Base-by-base conservation (phyloP, 2,888 invertebrate species). In the Sarcophaga caerulescens region DNA sequence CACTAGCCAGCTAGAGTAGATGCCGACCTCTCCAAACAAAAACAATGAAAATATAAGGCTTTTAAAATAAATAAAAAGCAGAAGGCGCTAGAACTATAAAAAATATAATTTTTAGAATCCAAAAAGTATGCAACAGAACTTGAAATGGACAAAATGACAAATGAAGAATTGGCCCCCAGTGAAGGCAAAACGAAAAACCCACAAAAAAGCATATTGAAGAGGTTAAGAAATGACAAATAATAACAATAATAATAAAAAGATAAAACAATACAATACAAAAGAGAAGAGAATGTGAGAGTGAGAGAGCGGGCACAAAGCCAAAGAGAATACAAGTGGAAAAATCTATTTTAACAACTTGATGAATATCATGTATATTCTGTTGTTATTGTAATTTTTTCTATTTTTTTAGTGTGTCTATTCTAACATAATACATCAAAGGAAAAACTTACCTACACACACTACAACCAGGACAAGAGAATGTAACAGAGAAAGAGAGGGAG, bases 41-140 rank as follows among this genome's bases (percentile, higher is more conserved):
- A 86, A 78, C 78, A 81, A 86, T 84, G 78, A 81, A 78, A 66
- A 75, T 63, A 71, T 60, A 35, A 35, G 8, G 35, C 75, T 25
- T 62, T 68, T 70, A 76, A 86, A 81, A 52, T 5, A 14, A 52
- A 52, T 52, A 52, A 35, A 35, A 35, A 35, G 10, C 35, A 35
- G 35, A 78, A 86, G 76, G 74, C 85, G 74, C 52, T 75, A 68
- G 57, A 78, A 79, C 71, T 80, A 82, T 82, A 71, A 47, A 65
- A 79, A 59, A 35, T 81, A 25, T 76, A 68, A 35, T 35, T 35
- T 35, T 35, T 35, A 35, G 35, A 35, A 84, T 74, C 80, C 77
- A 74, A 77, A 76, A 85, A 81, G 75, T 78, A 78, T 78, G 84
- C 85, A 86, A 83, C 65, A 83, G 79, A 63, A 85, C 60, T 52